Evolutionary conservation across 1,140 invertebrate genomes (phyloP).

Genomic region (Drosophila athabasca): DNA sequence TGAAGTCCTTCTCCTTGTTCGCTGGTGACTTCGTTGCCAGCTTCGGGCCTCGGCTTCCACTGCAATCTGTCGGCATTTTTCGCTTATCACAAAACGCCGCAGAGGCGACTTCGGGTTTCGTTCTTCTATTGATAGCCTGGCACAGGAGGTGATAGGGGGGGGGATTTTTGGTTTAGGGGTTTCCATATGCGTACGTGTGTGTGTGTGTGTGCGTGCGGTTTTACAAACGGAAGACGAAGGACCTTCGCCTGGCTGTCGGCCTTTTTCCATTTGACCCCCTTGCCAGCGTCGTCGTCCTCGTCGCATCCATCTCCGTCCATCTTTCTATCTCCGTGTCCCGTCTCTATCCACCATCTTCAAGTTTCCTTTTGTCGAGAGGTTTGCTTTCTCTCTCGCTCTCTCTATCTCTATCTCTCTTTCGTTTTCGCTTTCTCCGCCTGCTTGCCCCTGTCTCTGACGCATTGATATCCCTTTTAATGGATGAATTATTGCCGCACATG

Average conservation of each 20-base stretch:
- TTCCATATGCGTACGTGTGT: slow-evolving; percentile 6
- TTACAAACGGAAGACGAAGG: slow-evolving; percentile 71
- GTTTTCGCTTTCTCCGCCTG: background rate
- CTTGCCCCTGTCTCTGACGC: slow-evolving; percentile 50
- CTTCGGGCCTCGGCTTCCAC: slow-evolving; percentile 44
- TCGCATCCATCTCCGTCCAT: slow-evolving; percentile 31
- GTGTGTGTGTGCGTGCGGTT: slow-evolving; percentile 64
- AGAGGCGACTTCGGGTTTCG: slow-evolving; percentile 27
- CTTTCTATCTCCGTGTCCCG: slow-evolving; percentile 4
- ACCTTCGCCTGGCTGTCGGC: slow-evolving; percentile 41
- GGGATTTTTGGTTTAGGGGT: slow-evolving; percentile 39
- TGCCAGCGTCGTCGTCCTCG: slow-evolving; percentile 26
- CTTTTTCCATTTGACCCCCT: slow-evolving; percentile 79
- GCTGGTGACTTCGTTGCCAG: slow-evolving; percentile 23
- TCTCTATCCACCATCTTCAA: slow-evolving; percentile 34
- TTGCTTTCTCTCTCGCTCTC: background rate
- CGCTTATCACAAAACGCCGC: slow-evolving; percentile 40
- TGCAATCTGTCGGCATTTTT: slow-evolving; percentile 56
- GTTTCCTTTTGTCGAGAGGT: slow-evolving; percentile 6
- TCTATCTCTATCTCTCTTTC: background rate
- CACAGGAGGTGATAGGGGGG: slow-evolving; percentile 21
- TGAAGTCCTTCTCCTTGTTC: slow-evolving; percentile 21
- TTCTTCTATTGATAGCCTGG: slow-evolving; percentile 60
- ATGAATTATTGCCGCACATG: slow-evolving; percentile 83
- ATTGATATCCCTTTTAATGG: slow-evolving; percentile 84